phyloP scores from a whole-genome alignment of 2,888 invertebrate genomes.

The Disparrhopalites patrizii region DNA sequence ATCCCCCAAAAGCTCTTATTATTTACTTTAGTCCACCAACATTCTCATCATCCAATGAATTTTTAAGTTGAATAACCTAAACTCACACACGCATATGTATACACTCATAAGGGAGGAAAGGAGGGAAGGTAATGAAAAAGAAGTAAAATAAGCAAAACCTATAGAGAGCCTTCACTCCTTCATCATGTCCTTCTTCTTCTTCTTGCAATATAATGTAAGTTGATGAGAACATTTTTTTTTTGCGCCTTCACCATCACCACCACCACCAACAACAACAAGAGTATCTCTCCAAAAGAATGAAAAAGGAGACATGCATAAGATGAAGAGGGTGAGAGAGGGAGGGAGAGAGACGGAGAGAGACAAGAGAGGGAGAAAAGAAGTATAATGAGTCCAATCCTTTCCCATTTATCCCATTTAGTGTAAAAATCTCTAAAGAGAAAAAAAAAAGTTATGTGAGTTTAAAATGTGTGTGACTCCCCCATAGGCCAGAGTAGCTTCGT shows the following conservation, averaged over 20 bases:
- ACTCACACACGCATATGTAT: constrained; percentile 4
- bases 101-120: background rate
- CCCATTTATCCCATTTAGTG: constrained; percentile 18
- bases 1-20: background rate
- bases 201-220: constrained; percentile 21
- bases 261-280: too few species aligned
- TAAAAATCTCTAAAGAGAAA: background rate
- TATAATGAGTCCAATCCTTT: constrained; percentile 26
- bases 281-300: too few species aligned
- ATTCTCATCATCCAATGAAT: too few species aligned
- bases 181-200: too few species aligned
- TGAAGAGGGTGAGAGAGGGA: background rate
- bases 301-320: constrained; percentile 10
- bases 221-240: constrained; percentile 22
- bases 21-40: constrained; percentile 1
- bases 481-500: too few species aligned
- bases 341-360: constrained; percentile 9
- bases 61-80: constrained; percentile 10
- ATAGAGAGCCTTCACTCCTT: too few species aligned
- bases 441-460: too few species aligned
- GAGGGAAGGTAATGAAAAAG: background rate
- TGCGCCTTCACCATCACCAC: too few species aligned
- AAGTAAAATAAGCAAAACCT: constrained; percentile 23
- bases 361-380: constrained; percentile 9
- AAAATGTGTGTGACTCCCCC: too few species aligned